These are phyloP conservation scores for Apotomis turbidana DNA, from an alignment of 2,888 invertebrate species.

Conservation along the genomic window DNA sequence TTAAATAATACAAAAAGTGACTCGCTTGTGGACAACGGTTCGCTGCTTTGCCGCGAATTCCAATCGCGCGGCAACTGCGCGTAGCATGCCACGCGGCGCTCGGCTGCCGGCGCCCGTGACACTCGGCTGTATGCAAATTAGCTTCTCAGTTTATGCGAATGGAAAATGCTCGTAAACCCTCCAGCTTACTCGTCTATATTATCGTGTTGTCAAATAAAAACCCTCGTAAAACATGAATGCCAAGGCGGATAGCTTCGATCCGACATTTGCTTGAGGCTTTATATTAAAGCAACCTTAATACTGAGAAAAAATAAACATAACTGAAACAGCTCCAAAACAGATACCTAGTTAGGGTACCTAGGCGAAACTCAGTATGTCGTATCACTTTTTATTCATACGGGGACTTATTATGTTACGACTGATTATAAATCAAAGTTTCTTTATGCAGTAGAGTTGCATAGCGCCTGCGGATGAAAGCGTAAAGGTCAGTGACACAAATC, in stretches of 20 bases:
- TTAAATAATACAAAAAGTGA: too few species aligned
- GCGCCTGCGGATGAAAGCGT: not conserved
- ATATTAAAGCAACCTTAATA: not conserved
- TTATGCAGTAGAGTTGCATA: not conserved
- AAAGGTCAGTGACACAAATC: slow-evolving; percentile 29
- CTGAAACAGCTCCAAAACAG: too few species aligned
- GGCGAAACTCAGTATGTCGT: too few species aligned
- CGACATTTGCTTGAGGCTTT: not conserved
- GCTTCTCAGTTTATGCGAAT: slow-evolving; percentile 44
- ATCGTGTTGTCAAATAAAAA: slow-evolving; percentile 25
- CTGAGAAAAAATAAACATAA: too few species aligned
- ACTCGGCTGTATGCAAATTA: slow-evolving; percentile 32
- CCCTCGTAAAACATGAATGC: slow-evolving; percentile 46
- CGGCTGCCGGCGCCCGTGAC: not conserved
- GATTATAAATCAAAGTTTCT: not conserved
- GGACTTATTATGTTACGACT: too few species aligned
- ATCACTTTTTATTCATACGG: too few species aligned
- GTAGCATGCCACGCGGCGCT: not conserved
- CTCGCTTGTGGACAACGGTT: too few species aligned
- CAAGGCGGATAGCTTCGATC: not conserved
- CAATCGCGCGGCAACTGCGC: not conserved
- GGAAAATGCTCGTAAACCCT: slow-evolving; percentile 50
- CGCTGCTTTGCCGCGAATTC: too few species aligned
- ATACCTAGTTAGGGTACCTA: too few species aligned
- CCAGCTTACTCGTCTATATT: slow-evolving; percentile 45